phyloP scores from a whole-genome alignment of 2,113 vertebrate species.

The Gnathonemus echidnorhynchus region DNA sequence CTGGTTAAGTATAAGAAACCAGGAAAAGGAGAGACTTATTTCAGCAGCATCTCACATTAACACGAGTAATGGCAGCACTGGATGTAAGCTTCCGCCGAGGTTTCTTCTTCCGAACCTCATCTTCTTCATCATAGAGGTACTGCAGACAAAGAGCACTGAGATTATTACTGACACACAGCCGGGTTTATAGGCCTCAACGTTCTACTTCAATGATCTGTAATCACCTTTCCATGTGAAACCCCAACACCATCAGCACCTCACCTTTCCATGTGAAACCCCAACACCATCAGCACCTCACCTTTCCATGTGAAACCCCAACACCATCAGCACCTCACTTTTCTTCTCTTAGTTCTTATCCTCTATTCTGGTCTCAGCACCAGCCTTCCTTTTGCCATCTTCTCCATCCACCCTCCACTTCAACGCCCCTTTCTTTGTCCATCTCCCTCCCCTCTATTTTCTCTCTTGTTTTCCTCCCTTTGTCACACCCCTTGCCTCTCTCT shows the following conservation, averaged over 20 bases:
- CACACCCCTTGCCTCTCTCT: not conserved
- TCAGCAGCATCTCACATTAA: constrained; percentile 45
- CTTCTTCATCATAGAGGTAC: constrained; percentile 82
- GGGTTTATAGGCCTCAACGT: not conserved
- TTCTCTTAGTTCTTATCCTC: not conserved
- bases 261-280: not conserved
- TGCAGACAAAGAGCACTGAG: constrained; percentile 29
- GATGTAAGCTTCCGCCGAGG: constrained; percentile 66
- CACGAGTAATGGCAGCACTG: constrained; percentile 69
- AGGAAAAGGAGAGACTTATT: not conserved
- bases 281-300: not conserved
- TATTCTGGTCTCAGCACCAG: not conserved
- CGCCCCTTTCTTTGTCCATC: not conserved
- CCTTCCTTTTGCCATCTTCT: not conserved
- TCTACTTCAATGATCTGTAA: not conserved
- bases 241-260: not conserved
- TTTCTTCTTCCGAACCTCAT: constrained; percentile 85
- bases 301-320: not conserved
- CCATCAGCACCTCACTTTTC: not conserved
- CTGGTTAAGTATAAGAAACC: not conserved
- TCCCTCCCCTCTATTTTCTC: not conserved
- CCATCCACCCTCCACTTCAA: not conserved
- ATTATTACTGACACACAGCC: not conserved
- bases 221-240: not conserved
- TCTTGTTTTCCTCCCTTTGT: not conserved